A percentile compares a stretch with the other conserved stretches of the same genome.
phyloP scores from a whole-genome alignment of 2,113 vertebrate genomes.

The Prionailurus bengalensis region DNA sequence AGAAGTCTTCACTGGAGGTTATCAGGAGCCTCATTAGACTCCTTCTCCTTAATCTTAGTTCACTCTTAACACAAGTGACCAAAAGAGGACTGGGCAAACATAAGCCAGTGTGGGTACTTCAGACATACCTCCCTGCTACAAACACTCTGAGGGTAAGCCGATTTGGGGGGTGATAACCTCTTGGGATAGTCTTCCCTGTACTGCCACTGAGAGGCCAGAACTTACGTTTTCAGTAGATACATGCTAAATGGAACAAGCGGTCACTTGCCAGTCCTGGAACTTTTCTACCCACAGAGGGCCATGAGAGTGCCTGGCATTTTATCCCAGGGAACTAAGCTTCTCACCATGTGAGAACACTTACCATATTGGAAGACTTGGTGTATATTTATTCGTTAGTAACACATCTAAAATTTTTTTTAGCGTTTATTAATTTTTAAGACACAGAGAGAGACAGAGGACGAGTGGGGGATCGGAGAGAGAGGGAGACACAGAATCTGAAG shows the following conservation, averaged over 20 bases:
- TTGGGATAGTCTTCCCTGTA: neutral
- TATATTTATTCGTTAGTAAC: neutral
- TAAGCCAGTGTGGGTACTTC: neutral
- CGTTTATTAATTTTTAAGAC: too few relatives aligned
- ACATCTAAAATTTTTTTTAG: neutral
- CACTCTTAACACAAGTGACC: neutral
- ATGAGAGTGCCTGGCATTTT: neutral
- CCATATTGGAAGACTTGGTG: neutral
- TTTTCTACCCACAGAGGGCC: neutral
- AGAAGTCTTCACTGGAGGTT: neutral
- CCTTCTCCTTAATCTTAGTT: neutral
- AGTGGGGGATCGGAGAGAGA: too few relatives aligned
- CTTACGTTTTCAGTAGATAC: neutral
- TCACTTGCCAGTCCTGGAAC: neutral
- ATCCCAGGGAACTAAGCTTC: neutral
- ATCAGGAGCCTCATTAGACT: neutral
- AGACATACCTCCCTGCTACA: neutral
- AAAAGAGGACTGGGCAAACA: neutral
- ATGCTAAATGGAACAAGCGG: neutral
- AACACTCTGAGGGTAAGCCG: accelerated
- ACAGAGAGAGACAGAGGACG: too few relatives aligned
- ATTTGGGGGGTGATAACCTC: too few relatives aligned
- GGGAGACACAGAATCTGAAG: too few relatives aligned
- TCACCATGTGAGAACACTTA: neutral
- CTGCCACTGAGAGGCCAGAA: neutral